Evolutionary conservation across 2,797 vertebrate species (phyloP).

Genomic region (Alcedo atthis): DNA sequence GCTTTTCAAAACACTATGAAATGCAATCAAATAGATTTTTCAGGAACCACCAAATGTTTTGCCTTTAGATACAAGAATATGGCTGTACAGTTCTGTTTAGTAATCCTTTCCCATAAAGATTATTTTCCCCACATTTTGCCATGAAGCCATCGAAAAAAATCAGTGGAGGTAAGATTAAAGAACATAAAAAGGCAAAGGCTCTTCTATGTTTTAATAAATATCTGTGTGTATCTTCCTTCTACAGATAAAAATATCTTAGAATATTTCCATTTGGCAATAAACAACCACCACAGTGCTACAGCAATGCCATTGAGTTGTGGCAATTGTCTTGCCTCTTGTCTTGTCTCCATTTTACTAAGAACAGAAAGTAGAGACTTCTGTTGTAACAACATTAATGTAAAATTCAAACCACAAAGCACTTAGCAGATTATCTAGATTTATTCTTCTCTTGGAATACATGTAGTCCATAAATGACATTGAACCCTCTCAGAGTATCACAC

Average conservation of each 20-base stretch:
- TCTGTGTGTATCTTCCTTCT: not conserved
- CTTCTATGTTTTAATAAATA: not conserved
- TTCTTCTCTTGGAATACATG: not conserved
- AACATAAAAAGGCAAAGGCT: not conserved
- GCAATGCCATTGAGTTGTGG: not conserved
- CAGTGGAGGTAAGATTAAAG: not conserved
- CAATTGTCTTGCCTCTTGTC: not conserved
- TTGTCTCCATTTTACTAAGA: not conserved
- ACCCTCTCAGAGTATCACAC: not conserved
- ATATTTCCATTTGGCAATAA: not conserved
- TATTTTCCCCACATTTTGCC: not conserved
- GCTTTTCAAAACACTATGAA: slow-evolving; percentile 10
- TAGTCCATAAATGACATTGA: not conserved
- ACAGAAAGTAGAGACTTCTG: not conserved
- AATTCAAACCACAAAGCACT: not conserved
- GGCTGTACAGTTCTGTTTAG: not conserved
- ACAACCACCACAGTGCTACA: not conserved
- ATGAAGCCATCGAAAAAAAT: not conserved
- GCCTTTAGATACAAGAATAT: not conserved
- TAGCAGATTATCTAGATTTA: not conserved
- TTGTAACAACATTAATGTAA: not conserved
- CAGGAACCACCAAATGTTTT: not conserved
- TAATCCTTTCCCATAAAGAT: not conserved
- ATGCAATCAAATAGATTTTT: not conserved
- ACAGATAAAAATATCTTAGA: not conserved